These are phyloP conservation scores for Folsomia candida DNA, from an alignment of 2,888 invertebrate species.

Conservation along the genomic window DNA sequence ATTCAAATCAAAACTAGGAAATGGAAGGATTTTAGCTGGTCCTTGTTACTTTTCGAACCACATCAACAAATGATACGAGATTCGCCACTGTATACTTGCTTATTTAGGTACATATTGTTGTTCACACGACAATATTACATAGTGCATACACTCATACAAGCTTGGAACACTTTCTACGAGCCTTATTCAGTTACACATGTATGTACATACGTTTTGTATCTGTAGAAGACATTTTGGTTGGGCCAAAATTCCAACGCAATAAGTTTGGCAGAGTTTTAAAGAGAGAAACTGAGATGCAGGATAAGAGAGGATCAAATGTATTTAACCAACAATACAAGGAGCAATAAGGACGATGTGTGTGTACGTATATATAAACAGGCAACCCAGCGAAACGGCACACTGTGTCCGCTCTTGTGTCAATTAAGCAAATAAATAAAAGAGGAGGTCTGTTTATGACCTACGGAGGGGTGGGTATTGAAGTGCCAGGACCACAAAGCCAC, in stretches of 20 bases:
- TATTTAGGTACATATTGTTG: no score
- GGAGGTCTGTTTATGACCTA: slow-evolving; percentile 51
- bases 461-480: slow-evolving; percentile 45
- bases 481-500: slow-evolving; percentile 51
- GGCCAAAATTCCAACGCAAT: background rate
- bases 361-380: no score
- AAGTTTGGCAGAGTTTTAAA: background rate
- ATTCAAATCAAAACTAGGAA: slow-evolving; percentile 3
- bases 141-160: no score
- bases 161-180: background rate
- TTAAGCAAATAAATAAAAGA: slow-evolving; percentile 51
- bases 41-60: background rate
- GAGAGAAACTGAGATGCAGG: background rate
- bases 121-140: no score
- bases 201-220: background rate
- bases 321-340: background rate
- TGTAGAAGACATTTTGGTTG: no score
- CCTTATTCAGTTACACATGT: background rate
- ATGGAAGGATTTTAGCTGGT: background rate
- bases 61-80: background rate
- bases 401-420: slow-evolving; percentile 45
- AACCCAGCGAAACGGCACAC: background rate
- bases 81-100: no score
- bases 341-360: background rate
- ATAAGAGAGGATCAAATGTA: background rate